phyloP scores from a whole-genome alignment of 2,797 vertebrate genomes.

The Amazona ochrocephala region DNA sequence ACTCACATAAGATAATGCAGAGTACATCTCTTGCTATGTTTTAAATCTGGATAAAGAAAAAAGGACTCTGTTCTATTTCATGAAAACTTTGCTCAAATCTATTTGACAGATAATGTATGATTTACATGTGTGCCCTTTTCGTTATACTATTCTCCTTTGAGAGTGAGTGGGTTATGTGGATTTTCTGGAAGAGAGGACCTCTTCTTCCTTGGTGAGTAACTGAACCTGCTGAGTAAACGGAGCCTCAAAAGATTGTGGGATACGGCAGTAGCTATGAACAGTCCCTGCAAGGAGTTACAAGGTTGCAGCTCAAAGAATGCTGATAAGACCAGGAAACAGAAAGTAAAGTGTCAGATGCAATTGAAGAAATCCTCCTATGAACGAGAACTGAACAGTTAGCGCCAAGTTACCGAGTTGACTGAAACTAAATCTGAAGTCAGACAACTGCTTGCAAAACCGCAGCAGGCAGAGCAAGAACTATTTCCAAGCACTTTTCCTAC shows the following conservation, averaged over 20 bases:
- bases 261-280: neutral
- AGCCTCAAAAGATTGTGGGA: neutral
- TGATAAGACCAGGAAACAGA: neutral
- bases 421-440: neutral
- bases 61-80: neutral
- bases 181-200: neutral
- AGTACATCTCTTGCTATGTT: neutral
- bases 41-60: neutral
- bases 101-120: neutral
- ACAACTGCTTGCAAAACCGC: neutral
- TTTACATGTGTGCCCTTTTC: neutral
- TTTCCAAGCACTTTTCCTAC: neutral
- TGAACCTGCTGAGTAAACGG: neutral
- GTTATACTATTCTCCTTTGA: neutral
- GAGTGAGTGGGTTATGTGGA: neutral
- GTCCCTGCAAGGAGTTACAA: neutral
- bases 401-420: neutral
- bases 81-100: neutral
- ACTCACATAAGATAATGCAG: fast-evolving
- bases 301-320: neutral
- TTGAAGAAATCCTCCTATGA: neutral
- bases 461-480: neutral
- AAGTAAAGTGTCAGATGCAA: neutral
- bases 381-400: neutral
- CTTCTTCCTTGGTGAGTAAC: neutral